These are phyloP conservation scores for Chiridota heheva DNA, from an alignment of 35 echinoderm and acorn worm species.

Conservation along the genomic window DNA sequence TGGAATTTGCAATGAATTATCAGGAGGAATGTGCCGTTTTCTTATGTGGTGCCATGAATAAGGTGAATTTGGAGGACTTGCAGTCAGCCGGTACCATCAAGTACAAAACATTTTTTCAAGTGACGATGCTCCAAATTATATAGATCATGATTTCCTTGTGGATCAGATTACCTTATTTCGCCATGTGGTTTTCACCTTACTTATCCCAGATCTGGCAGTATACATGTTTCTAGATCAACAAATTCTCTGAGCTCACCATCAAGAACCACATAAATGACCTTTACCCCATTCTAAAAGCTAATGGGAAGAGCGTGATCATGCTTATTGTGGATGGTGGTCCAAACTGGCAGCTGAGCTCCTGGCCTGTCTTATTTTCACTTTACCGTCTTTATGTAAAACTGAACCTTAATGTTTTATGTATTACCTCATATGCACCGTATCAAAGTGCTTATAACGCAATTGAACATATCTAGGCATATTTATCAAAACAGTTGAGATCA, in stretches of 20 bases:
- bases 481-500: slow-evolving; percentile 9
- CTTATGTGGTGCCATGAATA: slow-evolving; percentile 34
- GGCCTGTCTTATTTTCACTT: not conserved
- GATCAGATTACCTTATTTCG: slow-evolving; percentile 8
- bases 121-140: slow-evolving; percentile 1
- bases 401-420: slow-evolving; percentile 7
- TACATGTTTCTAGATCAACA: not conserved
- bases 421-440: slow-evolving; percentile 1
- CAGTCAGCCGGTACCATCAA: slow-evolving; percentile 18
- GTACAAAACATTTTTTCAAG: not conserved
- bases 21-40: not conserved
- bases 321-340: slow-evolving; percentile 29
- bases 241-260: not conserved
- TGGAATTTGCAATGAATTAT: slow-evolving; percentile 22
- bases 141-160: slow-evolving; percentile 29
- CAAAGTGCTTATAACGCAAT: slow-evolving; percentile 13
- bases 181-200: slow-evolving; percentile 28
- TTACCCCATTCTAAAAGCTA: not conserved
- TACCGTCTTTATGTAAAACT: not conserved
- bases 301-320: slow-evolving; percentile 14
- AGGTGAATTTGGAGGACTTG: slow-evolving; percentile 36
- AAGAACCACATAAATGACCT: slow-evolving; percentile 9
- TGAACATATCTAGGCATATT: slow-evolving; percentile 1
- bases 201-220: not conserved
- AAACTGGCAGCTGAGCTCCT: slow-evolving; percentile 23